phyloP scores from a whole-genome alignment of 1,140 invertebrate genomes.

The Orussus abietinus region DNA sequence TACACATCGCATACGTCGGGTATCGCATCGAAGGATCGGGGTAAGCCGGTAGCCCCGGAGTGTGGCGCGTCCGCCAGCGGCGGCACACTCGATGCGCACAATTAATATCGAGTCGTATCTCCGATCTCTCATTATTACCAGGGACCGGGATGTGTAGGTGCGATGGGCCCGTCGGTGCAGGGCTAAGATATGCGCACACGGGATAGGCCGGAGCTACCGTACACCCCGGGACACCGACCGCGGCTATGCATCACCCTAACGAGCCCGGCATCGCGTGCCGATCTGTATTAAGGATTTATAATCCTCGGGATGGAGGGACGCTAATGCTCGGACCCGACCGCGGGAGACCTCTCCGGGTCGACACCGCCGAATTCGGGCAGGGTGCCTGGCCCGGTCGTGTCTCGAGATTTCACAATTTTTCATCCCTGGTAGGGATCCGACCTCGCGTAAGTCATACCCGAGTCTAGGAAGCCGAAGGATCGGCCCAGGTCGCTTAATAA shows the following conservation, averaged over 20 bases:
- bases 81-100: constrained; percentile 47
- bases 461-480: too few relatives aligned
- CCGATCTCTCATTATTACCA: constrained; percentile 53
- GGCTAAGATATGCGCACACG: constrained; percentile 31
- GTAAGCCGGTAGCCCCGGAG: constrained; percentile 47
- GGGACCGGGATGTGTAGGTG: constrained; percentile 26
- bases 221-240: constrained; percentile 48
- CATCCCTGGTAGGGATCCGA: too few relatives aligned
- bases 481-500: too few relatives aligned
- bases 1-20: constrained; percentile 35
- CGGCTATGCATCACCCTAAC: constrained; percentile 52
- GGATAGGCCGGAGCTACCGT: constrained; percentile 46
- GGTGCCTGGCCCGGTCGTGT: too few relatives aligned
- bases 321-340: constrained; percentile 1
- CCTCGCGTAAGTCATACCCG: too few relatives aligned
- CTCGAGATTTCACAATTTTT: too few relatives aligned
- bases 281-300: constrained; percentile 55
- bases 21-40: constrained; percentile 47
- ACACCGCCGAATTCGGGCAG: too few relatives aligned
- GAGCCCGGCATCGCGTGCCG: constrained; percentile 53
- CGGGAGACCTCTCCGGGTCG: too few relatives aligned
- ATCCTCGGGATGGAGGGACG: constrained; percentile 29
- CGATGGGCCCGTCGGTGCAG: constrained; percentile 26
- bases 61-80: constrained; percentile 15
- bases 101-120: constrained; percentile 53